Evolutionary conservation across 2,113 vertebrate genomes (phyloP), one percentile per base, ranked within the genome.

Genomic region (Nothoprocta perdicaria): DNA sequence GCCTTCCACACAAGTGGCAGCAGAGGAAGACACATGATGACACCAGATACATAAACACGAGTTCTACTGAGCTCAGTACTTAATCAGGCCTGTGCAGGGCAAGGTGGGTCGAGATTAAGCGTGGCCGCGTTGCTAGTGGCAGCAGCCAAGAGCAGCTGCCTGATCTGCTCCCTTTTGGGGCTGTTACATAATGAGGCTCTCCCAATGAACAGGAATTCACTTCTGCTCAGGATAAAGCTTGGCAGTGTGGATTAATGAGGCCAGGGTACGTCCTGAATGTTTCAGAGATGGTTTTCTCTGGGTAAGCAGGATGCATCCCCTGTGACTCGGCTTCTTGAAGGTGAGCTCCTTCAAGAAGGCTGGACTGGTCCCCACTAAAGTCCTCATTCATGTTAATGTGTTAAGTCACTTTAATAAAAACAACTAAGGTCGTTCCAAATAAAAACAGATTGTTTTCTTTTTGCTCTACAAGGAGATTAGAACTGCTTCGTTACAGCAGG

Each of bases 61-160:
- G 24, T 31, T 55, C 29, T 14, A 84, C 29, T 38, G 31, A 84
- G 80, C 87, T 86, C 5, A 78, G 72, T 73, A 63, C 84, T 93
- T 84, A 46, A 86, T 73, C 52, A 35, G 1, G 65, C 87, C 90
- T 40, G 72, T 62, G 55, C 38, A 83, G 65, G 43, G 53, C 52
- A 92, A 65, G 11, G 92, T 57, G 58, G 81, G 94, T 65, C 78
- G 87, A 61, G 91, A 91, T 91, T 88, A 90, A 62, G 61, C 85
- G 75, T 84, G 80, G 87, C 75, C 80, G 40, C 65, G 91, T 94
- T 95, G 94, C 92, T 92, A 83, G 78, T 52, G 61, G 94, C 86
- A 89, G 93, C 92, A 22, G 3, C 52, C 72, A 61, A 80, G 78
- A 80, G 63, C 63, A 46, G 60, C 55, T 33, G 63, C 5, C 6